Evolutionary conservation across 2,113 vertebrate species (phyloP), one percentile per base, ranked within the genome.

Genomic region (Bufo bufo): DNA sequence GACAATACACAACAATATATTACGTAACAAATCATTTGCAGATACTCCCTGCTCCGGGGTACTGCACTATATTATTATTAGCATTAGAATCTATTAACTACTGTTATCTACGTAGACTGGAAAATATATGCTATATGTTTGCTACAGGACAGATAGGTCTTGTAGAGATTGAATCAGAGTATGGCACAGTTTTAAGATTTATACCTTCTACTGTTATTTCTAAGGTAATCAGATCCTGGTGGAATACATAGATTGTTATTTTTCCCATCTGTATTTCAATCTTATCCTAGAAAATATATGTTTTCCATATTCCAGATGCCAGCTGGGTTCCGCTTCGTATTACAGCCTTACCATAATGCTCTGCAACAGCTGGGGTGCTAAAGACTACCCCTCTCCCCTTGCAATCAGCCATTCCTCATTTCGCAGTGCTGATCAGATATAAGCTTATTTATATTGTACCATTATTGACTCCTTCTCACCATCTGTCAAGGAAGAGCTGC

Each of bases 401-500:
- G 72, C 17, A 75, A 8, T 75, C 49, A 75, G 72, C 72, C 11
- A 3, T 50, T 56, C 77, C 20, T 56, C 50, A 23, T 56, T 4
- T 56, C 77, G 17, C 10, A 6, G 20, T 49, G 14, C 77, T 78
- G 77, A 56, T 56, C 77, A 78, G 77, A 78, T 78, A 78, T 78
- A 52, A 78, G 50, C 49, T 56, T 78, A n/a, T 78, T 78, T 78
- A 78, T 78, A 78, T 56, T 78, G 49, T 54, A 56, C 77, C n/a
- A 78, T 78, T 23, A 78, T n/a, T 78, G 77, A 78, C 77, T 78
- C 77, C 50, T 78, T 56, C 77, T 23, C 49, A 33, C 49, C 77
- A 78, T 78, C 77, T 78, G 77, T 78, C 77, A 78, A 78, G 77
- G 50, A 23, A 52, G 77, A 78, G 77, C 77, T 54, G 77, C 49